Conservation (phyloP, 2,797 vertebrate species). For the Manis pentadactyla region DNA sequence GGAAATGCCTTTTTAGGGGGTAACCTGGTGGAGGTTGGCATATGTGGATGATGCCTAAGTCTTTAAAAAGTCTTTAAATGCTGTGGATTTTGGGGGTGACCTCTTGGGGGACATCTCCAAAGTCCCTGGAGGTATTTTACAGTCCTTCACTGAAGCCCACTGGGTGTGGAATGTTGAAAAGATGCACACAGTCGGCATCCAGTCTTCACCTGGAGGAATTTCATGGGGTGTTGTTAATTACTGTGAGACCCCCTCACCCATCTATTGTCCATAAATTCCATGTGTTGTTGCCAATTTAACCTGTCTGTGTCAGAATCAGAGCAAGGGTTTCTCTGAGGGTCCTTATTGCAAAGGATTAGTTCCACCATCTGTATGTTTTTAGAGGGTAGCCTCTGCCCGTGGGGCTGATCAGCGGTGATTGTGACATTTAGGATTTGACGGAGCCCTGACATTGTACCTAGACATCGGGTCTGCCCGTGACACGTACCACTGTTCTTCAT, state of each 20-base stretch:
- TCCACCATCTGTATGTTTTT: accelerated
- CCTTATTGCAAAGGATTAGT: accelerated
- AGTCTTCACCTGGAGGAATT: background rate
- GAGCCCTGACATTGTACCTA: background rate
- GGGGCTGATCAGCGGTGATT: too few species aligned
- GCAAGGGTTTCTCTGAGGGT: background rate
- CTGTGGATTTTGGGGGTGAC: accelerated
- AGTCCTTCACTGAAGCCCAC: background rate
- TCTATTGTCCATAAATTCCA: background rate
- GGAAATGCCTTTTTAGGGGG: background rate
- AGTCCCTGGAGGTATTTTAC: background rate
- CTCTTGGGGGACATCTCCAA: too few species aligned
- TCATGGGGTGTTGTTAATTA: too few species aligned
- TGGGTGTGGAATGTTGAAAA: background rate
- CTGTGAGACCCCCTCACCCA: too few species aligned
- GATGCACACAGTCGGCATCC: too few species aligned
- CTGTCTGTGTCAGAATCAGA: background rate
- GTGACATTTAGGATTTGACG: background rate
- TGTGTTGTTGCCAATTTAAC: accelerated
- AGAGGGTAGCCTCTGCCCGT: accelerated
- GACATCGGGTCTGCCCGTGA: background rate
- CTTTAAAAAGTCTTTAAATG: too few species aligned
- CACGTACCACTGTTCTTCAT: accelerated
- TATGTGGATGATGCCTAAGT: accelerated
- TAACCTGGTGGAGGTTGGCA: accelerated